Evolutionary conservation across 2,888 invertebrate species (phyloP).

Genomic region (Belgica antarctica): DNA sequence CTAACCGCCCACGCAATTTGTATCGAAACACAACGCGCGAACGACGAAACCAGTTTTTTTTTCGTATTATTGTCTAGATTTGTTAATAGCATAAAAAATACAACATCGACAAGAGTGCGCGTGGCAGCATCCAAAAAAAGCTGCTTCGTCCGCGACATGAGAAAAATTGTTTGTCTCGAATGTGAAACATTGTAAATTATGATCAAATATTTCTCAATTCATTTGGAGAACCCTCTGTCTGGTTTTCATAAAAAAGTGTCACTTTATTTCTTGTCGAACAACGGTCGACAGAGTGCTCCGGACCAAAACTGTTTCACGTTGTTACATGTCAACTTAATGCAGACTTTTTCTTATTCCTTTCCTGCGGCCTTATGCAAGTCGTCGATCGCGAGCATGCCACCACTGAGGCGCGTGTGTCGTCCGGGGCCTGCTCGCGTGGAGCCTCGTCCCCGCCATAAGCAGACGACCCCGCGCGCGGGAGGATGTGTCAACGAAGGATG

Average conservation of each 20-base stretch:
- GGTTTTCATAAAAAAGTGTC: neutral
- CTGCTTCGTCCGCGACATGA: too few species aligned
- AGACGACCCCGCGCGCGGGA: neutral
- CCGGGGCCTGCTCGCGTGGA: neutral
- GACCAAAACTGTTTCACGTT: neutral
- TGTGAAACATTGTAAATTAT: neutral
- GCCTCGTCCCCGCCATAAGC: neutral
- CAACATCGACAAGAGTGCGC: neutral
- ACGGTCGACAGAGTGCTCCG: neutral
- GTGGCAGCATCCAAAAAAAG: conserved; percentile 27
- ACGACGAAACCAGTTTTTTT: conserved; percentile 2
- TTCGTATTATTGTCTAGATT: conserved; percentile 13
- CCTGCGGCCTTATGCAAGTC: neutral
- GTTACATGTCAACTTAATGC: conserved; percentile 17
- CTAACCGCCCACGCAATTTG: conserved; percentile 36
- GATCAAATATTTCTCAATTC: neutral
- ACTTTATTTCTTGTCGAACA: neutral
- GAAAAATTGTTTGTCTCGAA: conserved; percentile 14
- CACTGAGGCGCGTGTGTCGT: neutral
- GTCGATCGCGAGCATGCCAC: neutral
- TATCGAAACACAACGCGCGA: conserved; percentile 4
- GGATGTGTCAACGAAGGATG: neutral
- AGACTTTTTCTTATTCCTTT: neutral
- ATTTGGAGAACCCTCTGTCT: neutral
- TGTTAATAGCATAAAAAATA: conserved; percentile 3